Evolutionary conservation across 2,888 invertebrate species (phyloP), one percentile per base, ranked within the genome.

Genomic region (Orthosia cruda): DNA sequence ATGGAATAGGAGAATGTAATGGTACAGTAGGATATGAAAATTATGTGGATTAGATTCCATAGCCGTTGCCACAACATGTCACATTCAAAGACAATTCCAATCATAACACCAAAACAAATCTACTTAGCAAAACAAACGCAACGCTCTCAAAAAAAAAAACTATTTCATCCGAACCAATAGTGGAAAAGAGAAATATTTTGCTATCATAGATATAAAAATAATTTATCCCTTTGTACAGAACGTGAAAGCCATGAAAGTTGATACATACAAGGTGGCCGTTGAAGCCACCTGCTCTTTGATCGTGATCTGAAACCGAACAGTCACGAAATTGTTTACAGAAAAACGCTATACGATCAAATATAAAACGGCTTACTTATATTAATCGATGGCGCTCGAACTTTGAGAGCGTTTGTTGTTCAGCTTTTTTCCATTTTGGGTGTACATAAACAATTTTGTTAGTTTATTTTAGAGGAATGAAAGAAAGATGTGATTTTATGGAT

Each of bases 221-320:
- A 85, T 87, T 85, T 83, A 86, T 87, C 83, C 80, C 75, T 82
- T 82, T 81, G 77, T 74, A 81, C 80, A 69, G 74, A 69, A 85
- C 84, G 79, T 80, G 70, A 68, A 80, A 84, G 87, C 85, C 87
- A 86, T 87, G 86, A 87, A 89, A 89, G 86, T 88, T 88, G 88
- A 88, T 85, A 90, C 84, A 88, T 85, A 76, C 83, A 89, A 87
- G 84, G 81, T 82, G 81, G 87, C 85, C 85, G 84, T 87, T 77
- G 57, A 69, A 83, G 86, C 88, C 91, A 89, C 86, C 89, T 89
- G 90, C 83, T 77, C 90, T 93, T 91, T 91, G 92, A 92, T 93
- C 92, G 90, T 88, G 89, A 88, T 87, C 82, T 74, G 84, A 90
- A 89, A 84, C 86, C 87, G 90, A 92, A 92, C 91, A 90, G 87